phyloP scores from a whole-genome alignment of 2,113 vertebrate species.

The Anguilla japonica region DNA sequence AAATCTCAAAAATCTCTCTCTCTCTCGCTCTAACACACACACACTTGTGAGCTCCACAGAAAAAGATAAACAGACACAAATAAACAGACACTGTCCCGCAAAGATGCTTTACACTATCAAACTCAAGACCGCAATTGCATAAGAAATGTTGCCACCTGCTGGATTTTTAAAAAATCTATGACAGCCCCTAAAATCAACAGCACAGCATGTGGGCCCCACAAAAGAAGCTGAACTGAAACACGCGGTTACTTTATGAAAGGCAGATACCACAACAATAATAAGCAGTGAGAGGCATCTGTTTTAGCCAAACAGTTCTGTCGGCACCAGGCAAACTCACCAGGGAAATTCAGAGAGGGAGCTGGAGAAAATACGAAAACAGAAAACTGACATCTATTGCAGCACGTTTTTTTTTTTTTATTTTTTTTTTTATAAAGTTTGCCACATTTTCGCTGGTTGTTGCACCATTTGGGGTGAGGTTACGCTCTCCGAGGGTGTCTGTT shows the following conservation, averaged over 20 bases:
- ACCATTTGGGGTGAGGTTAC: not conserved
- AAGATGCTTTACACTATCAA: not conserved
- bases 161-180: not conserved
- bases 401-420: not conserved
- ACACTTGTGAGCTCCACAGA: not conserved
- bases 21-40: not conserved
- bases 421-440: too few species aligned
- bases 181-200: not conserved
- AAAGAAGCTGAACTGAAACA: not conserved
- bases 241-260: not conserved
- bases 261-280: not conserved
- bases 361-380: not conserved
- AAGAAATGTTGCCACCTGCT: conserved; percentile 24
- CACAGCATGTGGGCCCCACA: not conserved
- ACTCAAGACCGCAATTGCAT: not conserved
- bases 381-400: not conserved
- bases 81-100: not conserved
- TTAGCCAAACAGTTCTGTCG: not conserved
- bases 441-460: not conserved
- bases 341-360: not conserved
- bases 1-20: too few species aligned
- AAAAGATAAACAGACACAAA: not conserved
- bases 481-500: not conserved
- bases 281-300: not conserved
- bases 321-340: not conserved